Evolutionary conservation across 2,888 invertebrate genomes (phyloP).

Genomic region (Pandemis cinnamomeana): DNA sequence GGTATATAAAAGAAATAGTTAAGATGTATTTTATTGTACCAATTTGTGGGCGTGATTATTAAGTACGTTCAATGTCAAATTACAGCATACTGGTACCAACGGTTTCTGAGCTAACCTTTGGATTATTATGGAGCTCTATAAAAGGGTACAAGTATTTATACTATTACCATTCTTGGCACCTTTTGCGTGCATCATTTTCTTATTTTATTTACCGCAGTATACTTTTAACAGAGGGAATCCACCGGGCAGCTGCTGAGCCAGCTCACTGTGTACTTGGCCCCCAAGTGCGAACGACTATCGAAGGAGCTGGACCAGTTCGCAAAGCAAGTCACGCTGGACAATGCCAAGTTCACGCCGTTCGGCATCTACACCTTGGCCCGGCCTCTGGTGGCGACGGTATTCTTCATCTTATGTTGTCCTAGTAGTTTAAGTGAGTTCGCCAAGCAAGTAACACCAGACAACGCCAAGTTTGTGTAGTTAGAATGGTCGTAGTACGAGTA

Average conservation of each 20-base stretch:
- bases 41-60: too few relatives aligned
- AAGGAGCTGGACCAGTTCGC: slow-evolving; percentile 65
- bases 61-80: too few relatives aligned
- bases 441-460: slow-evolving; percentile 66
- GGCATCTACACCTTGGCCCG: slow-evolving; percentile 69
- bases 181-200: too few relatives aligned
- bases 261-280: slow-evolving; percentile 23
- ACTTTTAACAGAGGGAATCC: slow-evolving; percentile 16
- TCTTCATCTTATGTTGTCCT: slow-evolving; percentile 18
- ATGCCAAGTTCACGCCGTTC: slow-evolving; percentile 66
- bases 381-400: slow-evolving; percentile 50
- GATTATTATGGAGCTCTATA: too few relatives aligned
- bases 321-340: slow-evolving; percentile 66
- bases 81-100: too few relatives aligned
- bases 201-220: too few relatives aligned
- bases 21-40: too few relatives aligned
- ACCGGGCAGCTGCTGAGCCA: slow-evolving; percentile 24
- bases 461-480: slow-evolving; percentile 54
- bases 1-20: too few relatives aligned
- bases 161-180: too few relatives aligned
- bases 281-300: slow-evolving; percentile 18
- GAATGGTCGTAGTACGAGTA: too few relatives aligned
- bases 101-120: too few relatives aligned
- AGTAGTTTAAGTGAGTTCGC: slow-evolving; percentile 57
- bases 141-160: too few relatives aligned